These are phyloP conservation scores for Butorides virescens DNA, from an alignment of 2,113 vertebrate species.

Conservation along the genomic window DNA sequence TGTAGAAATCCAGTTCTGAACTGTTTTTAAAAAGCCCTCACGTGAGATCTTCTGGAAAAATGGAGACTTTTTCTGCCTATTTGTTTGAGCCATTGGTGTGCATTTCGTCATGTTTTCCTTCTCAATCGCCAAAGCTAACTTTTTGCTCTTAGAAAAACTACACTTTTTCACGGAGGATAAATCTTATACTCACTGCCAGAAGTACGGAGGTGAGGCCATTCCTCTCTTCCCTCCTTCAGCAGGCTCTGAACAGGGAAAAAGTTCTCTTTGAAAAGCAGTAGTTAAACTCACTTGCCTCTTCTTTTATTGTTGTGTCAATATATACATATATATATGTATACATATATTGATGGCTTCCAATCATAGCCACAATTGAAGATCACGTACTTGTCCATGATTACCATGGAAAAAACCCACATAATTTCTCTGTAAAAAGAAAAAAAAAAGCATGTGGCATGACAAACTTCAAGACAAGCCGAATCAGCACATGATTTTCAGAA, in stretches of 20 bases:
- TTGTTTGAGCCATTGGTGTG: not conserved
- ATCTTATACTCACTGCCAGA: not conserved
- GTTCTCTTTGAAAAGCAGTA: not conserved
- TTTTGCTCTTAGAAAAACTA: not conserved
- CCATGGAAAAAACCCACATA: not conserved
- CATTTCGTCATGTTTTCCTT: not conserved
- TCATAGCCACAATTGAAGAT: not conserved
- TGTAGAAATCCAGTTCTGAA: not conserved
- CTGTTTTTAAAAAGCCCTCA: not conserved
- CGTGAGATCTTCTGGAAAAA: not conserved
- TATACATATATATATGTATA: not conserved
- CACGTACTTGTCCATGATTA: accelerated
- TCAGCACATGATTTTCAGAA: not conserved
- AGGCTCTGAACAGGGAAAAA: not conserved
- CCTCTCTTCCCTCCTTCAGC: not conserved
- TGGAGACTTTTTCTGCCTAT: not conserved
- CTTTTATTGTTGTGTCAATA: not conserved
- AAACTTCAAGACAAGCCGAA: not conserved
- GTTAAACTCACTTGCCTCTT: not conserved
- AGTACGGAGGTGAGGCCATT: not conserved
- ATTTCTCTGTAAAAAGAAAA: not conserved
- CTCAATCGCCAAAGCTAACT: not conserved
- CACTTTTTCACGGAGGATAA: not conserved
- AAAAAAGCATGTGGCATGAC: not conserved
- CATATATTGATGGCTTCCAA: not conserved